phyloP scores from a whole-genome alignment of 1,140 invertebrate genomes.

The Dinoponera quadriceps region DNA sequence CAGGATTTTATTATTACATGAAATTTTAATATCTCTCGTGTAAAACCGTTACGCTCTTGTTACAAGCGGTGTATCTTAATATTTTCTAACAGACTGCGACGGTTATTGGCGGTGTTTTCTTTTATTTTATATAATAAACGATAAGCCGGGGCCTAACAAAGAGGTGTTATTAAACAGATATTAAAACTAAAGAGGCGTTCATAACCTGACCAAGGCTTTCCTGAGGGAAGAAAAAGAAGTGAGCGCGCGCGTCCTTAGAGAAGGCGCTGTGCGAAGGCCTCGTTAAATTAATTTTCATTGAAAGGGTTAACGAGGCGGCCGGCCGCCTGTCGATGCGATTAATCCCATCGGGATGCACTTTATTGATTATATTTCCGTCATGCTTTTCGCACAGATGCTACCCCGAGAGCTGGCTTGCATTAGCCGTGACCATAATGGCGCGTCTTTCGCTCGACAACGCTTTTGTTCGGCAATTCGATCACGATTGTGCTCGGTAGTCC shows the following conservation, averaged over 20 bases:
- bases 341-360: slow-evolving; percentile 60
- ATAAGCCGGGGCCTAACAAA: not conserved
- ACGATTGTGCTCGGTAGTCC: not conserved
- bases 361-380: slow-evolving; percentile 61
- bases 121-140: slow-evolving; percentile 15
- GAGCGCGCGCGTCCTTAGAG: slow-evolving; percentile 10
- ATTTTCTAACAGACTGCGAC: not conserved
- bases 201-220: slow-evolving; percentile 19
- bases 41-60: not conserved
- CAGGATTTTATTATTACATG: not conserved
- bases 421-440: slow-evolving; percentile 35
- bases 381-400: slow-evolving; percentile 57
- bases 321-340: slow-evolving; percentile 53
- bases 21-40: slow-evolving; percentile 2
- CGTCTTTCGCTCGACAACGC: slow-evolving; percentile 5
- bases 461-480: slow-evolving; percentile 28
- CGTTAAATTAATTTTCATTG: slow-evolving; percentile 59
- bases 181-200: slow-evolving; percentile 11
- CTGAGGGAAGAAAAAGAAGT: slow-evolving; percentile 35
- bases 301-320: slow-evolving; percentile 54
- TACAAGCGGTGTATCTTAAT: not conserved
- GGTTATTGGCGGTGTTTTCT: not conserved
- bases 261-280: slow-evolving; percentile 12
- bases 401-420: slow-evolving; percentile 26
- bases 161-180: slow-evolving; percentile 21